Evolutionary conservation across 30 jellyfish, hydroid and myxozoan species (phyloP), one percentile per base, ranked within the genome.

Genomic region (Cassiopea xamachana): DNA sequence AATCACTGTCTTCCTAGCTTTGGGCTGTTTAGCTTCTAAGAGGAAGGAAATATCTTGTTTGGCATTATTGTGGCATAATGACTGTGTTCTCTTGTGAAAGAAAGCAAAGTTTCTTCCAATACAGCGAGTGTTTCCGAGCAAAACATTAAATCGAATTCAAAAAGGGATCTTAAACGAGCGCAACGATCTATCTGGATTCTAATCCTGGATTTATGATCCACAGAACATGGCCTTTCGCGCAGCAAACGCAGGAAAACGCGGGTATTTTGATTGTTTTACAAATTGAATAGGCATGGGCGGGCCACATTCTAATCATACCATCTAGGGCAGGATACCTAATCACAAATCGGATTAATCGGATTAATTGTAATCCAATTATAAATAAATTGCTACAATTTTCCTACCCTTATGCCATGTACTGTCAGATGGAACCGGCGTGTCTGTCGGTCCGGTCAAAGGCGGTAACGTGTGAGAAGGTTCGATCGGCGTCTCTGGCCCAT

Each of bases 361-460:
- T 79, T 88, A 88, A 70, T 88, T 47, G 18, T 88, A 88, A 88
- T 79, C 87, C 88, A 88, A 88, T 88, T 88, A 88, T 49, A 68
- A 77, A 88, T 72, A 48, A 88, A 88, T 88, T 79, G 95, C 95
- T 88, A 88, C 95, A 88, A 77, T 74, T 71, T 79, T 85, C 98
- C 98, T 92, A 92, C 98, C 98, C 98, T 86, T 92, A 70, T 71
- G 98, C 98, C 98, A 92, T 70, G 98, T 69, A 60, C 73, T 92
- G 98, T 86, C 95, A 88, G 95, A 88, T 71, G 98, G 93, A 64
- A 61, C 81, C 60, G 93, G 95, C 17, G 61, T 73, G 81, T 69
- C 93, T 72, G 92, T 73, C 61, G 91, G 83, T 61, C 71, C 81
- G 89, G 69, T 76, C 60, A 90, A 62, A 49, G 98, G 97, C 50